These are phyloP conservation scores for Poeciliopsis presidionis DNA, from an alignment of 2,797 vertebrate species.

Conservation along the genomic window DNA sequence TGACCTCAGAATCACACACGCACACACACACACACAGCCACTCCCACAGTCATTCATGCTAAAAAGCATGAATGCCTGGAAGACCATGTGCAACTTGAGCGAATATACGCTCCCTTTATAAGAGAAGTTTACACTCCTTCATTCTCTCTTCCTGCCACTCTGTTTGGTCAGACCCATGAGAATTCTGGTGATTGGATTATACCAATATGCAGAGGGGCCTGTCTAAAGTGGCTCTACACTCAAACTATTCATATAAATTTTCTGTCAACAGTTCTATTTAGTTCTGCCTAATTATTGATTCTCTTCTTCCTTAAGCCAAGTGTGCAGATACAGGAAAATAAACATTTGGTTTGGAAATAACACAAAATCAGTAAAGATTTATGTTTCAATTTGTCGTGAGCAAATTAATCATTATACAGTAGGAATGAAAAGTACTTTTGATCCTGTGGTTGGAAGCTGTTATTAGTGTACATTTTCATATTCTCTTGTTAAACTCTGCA, in stretches of 20 bases:
- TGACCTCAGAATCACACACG: conserved; percentile 62
- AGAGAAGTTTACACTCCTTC: conserved; percentile 61
- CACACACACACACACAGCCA: conserved; percentile 1
- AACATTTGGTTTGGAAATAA: conserved; percentile 81
- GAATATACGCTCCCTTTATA: conserved; percentile 63
- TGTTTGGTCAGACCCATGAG: conserved; percentile 60
- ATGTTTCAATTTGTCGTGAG: conserved; percentile 73
- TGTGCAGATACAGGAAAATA: conserved; percentile 76
- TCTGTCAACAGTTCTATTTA: conserved; percentile 66
- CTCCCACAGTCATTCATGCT: conserved; percentile 45
- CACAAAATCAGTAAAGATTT: conserved; percentile 79
- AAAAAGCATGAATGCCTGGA: conserved; percentile 45
- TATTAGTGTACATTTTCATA: conserved; percentile 81
- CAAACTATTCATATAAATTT: conserved; percentile 67
- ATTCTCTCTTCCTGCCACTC: conserved; percentile 65
- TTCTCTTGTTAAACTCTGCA: conserved; percentile 77
- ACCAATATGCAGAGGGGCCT: conserved; percentile 42
- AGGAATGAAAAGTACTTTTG: conserved; percentile 78
- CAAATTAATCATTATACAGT: conserved; percentile 73
- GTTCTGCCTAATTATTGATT: conserved; percentile 65
- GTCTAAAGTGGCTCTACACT: conserved; percentile 58
- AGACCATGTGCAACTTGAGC: conserved; percentile 51
- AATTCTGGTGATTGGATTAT: conserved; percentile 71
- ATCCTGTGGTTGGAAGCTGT: conserved; percentile 74
- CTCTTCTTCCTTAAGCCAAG: conserved; percentile 50